These are phyloP conservation scores for Aethes cnicana DNA, from an alignment of 2,888 invertebrate species.

Conservation along the genomic window DNA sequence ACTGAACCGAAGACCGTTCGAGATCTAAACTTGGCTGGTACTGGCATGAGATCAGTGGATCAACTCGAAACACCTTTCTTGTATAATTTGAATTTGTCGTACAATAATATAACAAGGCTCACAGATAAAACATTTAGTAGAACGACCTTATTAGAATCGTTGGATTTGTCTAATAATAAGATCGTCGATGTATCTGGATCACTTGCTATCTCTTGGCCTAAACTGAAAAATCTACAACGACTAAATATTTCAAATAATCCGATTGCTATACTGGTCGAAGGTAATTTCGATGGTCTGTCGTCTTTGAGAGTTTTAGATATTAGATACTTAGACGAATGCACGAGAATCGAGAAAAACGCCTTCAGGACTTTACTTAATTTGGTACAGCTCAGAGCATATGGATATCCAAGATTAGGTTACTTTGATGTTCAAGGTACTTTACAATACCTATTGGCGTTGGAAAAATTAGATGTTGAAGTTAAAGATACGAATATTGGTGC, in stretches of 20 bases:
- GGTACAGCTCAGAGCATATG: conserved; percentile 86
- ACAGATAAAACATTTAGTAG: conserved; percentile 87
- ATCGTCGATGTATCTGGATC: conserved; percentile 82
- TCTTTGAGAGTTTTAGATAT: conserved; percentile 85
- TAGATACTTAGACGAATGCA: conserved; percentile 85
- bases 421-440: conserved; percentile 93
- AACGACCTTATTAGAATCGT: conserved; percentile 88
- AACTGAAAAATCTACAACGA: conserved; percentile 86
- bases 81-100: conserved; percentile 88
- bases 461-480: conserved; percentile 91
- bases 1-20: conserved; percentile 94
- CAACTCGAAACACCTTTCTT: conserved; percentile 93
- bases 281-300: conserved; percentile 88
- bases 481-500: conserved; percentile 91
- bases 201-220: conserved; percentile 86
- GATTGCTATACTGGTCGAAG: conserved; percentile 88
- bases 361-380: conserved; percentile 88
- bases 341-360: conserved; percentile 91
- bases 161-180: conserved; percentile 90
- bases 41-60: conserved; percentile 86
- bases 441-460: conserved; percentile 87
- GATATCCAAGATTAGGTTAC: conserved; percentile 91
- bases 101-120: conserved; percentile 86
- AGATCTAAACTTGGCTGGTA: conserved; percentile 90
- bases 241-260: conserved; percentile 93